Base-by-base conservation (phyloP, 2,888 invertebrate species). In the Folsomia candida region DNA sequence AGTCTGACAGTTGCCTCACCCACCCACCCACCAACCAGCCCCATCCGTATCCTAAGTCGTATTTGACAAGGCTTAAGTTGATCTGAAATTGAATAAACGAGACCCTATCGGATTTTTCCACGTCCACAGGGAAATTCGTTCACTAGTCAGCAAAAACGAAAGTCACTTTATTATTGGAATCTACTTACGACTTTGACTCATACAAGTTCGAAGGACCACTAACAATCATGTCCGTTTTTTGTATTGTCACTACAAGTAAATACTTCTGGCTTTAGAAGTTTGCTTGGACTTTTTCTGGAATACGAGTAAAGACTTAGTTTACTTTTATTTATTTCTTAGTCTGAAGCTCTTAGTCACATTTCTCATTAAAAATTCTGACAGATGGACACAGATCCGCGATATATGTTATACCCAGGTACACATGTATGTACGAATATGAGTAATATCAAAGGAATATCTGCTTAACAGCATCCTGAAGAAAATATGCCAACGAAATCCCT, bases 111-210 rank as follows among this genome's bases (percentile, higher is more conserved):
- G 37, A 14, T 29, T 20, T 62, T 27, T 62, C n/a, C 18, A 28
- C 6, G 14, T 62, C 62, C 62, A n/a, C 22, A 62, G 62, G 62
- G 62, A 62, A 62, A 62, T 62, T 29, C 29, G 9, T 6, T 14
- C 14, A 18, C 29, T 62, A 62, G 62, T 62, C 62, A 62, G 62
- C 62, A 28, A 62, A 62, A n/a, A n/a, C n/a, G n/a, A n/a, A 62
- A 62, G 26, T 62, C 62, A 62, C 62, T 62, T 62, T 62, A 62
- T 62, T 62, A 62, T 62, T 27, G 29, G 62, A 62, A 62, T 62
- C 37, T 14, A 27, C 29, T 62, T 29, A 62, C 62, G 47, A 47
- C 47, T 47, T 47, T 47, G 59, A 59, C 22, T 59, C 25, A 59
- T 59, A 26, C 18, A 24, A 59, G 9, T 11, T 57, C 6, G 11